Evolutionary conservation across 2,797 vertebrate genomes (phyloP), one percentile per base, ranked within the genome.

Genomic region (Gambusia yucatana): DNA sequence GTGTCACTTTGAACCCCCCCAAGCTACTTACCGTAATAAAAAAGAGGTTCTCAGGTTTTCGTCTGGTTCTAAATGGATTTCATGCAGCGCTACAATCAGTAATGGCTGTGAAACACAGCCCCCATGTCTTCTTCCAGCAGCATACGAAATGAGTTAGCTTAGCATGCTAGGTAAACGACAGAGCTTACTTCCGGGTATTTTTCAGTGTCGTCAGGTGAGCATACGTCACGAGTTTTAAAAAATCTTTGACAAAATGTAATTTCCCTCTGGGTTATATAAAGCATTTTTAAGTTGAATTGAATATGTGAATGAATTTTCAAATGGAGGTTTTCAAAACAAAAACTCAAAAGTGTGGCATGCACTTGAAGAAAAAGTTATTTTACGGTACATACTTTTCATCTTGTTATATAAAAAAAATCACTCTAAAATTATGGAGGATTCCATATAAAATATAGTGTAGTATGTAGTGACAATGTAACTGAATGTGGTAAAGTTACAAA

Each of bases 81-180:
- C 82, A 73, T 75, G 81, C 72, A 50, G 71, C 46, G 20, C 74
- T 47, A 82, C 90, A 86, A 85, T 95, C 92, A 95, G 84, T 89
- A 52, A 33, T n/a, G 72, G 77, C 86, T 84, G 83, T 71, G 36
- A 77, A 76, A 88, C 86, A 86, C 85, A 93, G 91, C 82, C 94
- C 90, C 91, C 93, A 95, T 96, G 91, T 92, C 95, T 94, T 83
- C 94, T 94, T 83, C 90, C 86, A 88, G 77, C 33, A 73, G 88
- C 87, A 81, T 69, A 88, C 84, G 83, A 80, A 89, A 86, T 82
- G 73, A 79, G 79, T 55, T 89, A 89, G 88, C 87, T 83, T 59
- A 78, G 84, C 76, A 74, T 9, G 87, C 90, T 83, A 82, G 73
- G 55, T 65, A 72, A 48, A n/a, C 52, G 17, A 47, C 61, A 77